Base-by-base conservation (phyloP, 2,113 vertebrate species). In the Neoarius graeffei region DNA sequence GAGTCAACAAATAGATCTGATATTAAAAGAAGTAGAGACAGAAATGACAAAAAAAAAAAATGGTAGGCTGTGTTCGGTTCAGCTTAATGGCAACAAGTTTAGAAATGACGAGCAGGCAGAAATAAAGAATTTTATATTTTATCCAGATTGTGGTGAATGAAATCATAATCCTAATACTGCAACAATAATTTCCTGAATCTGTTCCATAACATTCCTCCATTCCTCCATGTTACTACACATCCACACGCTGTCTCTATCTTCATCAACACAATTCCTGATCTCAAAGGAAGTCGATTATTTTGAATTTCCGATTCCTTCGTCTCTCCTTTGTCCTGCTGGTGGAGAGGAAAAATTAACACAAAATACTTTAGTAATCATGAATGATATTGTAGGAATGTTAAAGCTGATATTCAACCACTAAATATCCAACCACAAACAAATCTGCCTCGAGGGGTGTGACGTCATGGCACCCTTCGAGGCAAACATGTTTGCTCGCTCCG, bases 1-100 rank as follows among this genome's bases (percentile, higher is more conserved):
- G 91, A 92, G 94, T 93, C 92, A 93, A 91, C 71, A 88, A 86
- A 88, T 83, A 93, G 91, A 93, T 92, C 93, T 66, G 77, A 89
- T 80, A 86, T 86, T 66, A 81, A 81, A 77, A 56, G 27, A 85
- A 79, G 66, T 69, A 64, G 81, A 89, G 85, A 89, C 64, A 85
- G 83, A 84, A 88, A 91, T 81, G 84, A 67, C 85, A 23, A 87
- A 85, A 90, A 88, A 64, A 14, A 48, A 23, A 50, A 77, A n/a
- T 54, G 52, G 52, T 7, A 11, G 7, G 52, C 10, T 7, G 52
- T 7, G 77, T 30, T 57, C 7, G 2, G 14, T 19, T 57, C 14
- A 17, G 54, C 54, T 19, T 7, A 19, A 50, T 0, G 50, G 10
- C 30, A 42, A 30, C 69, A 3, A 42, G 69, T 3, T 30, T 19